These are phyloP conservation scores for Noturus placidus DNA, from an alignment of 2,113 vertebrate species.

Conservation along the genomic window DNA sequence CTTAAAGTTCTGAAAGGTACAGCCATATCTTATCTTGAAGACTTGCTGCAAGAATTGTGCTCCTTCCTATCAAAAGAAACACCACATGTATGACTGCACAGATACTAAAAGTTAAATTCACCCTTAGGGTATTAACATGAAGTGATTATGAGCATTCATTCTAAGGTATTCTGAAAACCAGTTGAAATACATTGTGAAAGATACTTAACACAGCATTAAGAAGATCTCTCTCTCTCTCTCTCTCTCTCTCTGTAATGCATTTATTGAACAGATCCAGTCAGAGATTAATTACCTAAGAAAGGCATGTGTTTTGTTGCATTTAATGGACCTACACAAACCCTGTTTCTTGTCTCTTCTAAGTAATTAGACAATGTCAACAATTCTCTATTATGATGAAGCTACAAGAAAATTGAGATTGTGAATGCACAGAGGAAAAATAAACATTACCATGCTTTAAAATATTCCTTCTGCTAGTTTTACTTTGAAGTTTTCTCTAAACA, in stretches of 20 bases:
- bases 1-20: conserved; percentile 30
- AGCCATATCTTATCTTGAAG: conserved; percentile 35
- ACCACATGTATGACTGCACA: not conserved
- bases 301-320: not conserved
- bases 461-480: not conserved
- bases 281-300: conserved; percentile 4
- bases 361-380: conserved; percentile 7
- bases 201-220: not conserved
- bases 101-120: not conserved
- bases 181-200: not conserved
- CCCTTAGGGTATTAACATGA: not conserved
- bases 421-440: not conserved
- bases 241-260: not conserved
- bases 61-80: not conserved
- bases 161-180: not conserved
- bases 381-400: not conserved
- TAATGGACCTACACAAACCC: conserved; percentile 9
- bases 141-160: not conserved
- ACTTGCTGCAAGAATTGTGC: not conserved
- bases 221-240: not conserved
- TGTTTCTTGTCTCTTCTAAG: conserved; percentile 4
- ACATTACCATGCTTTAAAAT: not conserved
- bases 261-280: not conserved
- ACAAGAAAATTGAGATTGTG: not conserved
- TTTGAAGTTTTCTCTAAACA: not conserved